Conservation (phyloP, 23 tunicate genomes). For the Halocynthia roretzi region DNA sequence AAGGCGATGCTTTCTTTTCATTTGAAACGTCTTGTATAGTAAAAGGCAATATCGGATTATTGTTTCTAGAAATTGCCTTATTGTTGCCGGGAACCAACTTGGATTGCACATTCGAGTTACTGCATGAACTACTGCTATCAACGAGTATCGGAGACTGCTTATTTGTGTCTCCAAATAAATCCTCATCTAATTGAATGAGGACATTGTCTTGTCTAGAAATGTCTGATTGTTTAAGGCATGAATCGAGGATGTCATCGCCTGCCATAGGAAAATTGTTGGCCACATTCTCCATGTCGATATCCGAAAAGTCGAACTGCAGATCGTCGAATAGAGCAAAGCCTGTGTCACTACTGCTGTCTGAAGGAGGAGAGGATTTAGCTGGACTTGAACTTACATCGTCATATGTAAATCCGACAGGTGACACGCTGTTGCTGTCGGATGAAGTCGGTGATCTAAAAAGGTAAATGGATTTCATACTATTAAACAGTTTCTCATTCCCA, state of each 20-base stretch:
- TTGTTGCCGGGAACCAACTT: not conserved
- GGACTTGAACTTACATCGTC: not conserved
- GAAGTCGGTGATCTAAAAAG: slow-evolving; percentile 26
- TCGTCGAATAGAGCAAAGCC: slow-evolving; percentile 14
- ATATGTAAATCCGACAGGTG: slow-evolving; percentile 2
- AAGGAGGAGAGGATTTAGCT: slow-evolving; percentile 7
- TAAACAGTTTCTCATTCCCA: not conserved
- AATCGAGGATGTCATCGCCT: slow-evolving; percentile 3
- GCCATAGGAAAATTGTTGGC: slow-evolving; percentile 8
- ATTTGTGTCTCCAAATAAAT: not conserved
- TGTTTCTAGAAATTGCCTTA: not conserved
- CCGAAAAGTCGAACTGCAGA: slow-evolving; percentile 56
- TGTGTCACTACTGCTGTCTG: not conserved
- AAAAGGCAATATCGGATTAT: not conserved
- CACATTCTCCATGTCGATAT: slow-evolving; percentile 35
- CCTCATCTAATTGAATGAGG: slow-evolving; percentile 15
- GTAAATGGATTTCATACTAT: not conserved
- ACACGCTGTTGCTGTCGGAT: slow-evolving; percentile 3
- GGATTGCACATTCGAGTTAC: not conserved
- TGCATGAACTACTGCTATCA: not conserved
- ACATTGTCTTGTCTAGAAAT: not conserved
- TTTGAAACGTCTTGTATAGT: not conserved
- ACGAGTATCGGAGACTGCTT: not conserved
- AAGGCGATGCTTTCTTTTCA: not conserved
- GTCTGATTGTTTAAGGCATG: not conserved